A percentile compares a stretch with the other conserved stretches of the same genome.
These are phyloP conservation scores for Dryobota labecula DNA, from an alignment of 2,888 invertebrate genomes.

Conservation along the genomic window DNA sequence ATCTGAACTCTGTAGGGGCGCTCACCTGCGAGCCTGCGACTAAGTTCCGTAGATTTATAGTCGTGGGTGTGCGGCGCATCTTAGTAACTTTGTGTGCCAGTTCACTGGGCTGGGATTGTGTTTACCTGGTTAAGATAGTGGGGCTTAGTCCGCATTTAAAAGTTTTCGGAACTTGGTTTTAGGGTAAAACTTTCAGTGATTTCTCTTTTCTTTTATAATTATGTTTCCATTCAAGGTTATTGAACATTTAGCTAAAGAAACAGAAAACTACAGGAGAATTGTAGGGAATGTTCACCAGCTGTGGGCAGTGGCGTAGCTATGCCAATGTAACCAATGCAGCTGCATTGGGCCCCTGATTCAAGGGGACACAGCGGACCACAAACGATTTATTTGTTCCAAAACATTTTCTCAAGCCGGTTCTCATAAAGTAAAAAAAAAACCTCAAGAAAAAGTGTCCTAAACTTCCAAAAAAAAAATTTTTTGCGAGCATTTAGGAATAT, in stretches of 20 bases:
- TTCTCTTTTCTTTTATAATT: constrained; percentile 1
- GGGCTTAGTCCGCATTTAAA: constrained; percentile 5
- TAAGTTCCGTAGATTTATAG: constrained; percentile 58
- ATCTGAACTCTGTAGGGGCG: constrained; percentile 40
- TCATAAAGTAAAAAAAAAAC: too few relatives aligned
- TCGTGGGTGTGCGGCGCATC: constrained; percentile 38
- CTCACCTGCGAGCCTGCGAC: constrained; percentile 53
- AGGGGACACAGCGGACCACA: too few relatives aligned
- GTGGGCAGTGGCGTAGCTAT: too few relatives aligned
- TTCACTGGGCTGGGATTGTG: constrained; percentile 58
- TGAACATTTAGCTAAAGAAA: not conserved
- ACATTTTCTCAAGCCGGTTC: too few relatives aligned
- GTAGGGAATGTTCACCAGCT: not conserved
- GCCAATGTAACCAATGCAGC: too few relatives aligned
- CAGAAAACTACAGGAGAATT: not conserved
- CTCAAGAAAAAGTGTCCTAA: too few relatives aligned
- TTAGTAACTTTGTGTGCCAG: constrained; percentile 53
- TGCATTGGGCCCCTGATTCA: too few relatives aligned
- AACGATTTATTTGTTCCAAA: too few relatives aligned
- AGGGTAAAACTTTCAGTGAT: not conserved
- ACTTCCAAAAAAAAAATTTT: too few relatives aligned
- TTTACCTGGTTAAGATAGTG: constrained; percentile 53
- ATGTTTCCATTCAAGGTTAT: not conserved
- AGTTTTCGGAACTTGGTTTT: constrained; percentile 8
- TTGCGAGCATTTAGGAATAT: too few relatives aligned